Base-by-base conservation (phyloP, 2,797 vertebrate genomes). In the Chelmon rostratus region DNA sequence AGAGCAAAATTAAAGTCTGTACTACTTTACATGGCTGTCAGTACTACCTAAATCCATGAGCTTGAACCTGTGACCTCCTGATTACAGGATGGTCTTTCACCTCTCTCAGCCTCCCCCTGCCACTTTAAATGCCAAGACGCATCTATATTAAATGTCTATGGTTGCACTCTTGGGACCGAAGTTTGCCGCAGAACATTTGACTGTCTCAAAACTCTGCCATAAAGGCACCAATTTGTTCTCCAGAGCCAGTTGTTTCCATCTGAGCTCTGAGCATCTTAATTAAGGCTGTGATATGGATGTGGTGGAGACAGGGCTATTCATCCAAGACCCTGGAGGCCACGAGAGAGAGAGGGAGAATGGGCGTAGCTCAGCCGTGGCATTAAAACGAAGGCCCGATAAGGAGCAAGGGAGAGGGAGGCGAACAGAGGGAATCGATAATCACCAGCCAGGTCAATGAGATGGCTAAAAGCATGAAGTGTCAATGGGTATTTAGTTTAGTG, bases 391-490 rank as follows among this genome's bases (percentile, higher is more conserved):
- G 87, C 61, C 81, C 25, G 21, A 73, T 33, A 33, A 80, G 79
- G 79, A 79, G 69, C 31, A 7, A 63, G 78, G 76, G 79, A 68
- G 85, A 79, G 71, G 68, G 80, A 87, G 90, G 84, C 68, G 40
- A 89, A 87, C 49, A 18, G 64, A 68, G 86, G 81, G 83, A 91
- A 95, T 94, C 93, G 68, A 95, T 95, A 94, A 95, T 91, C 88
- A 82, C 86, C 88, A 87, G 82, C 86, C 89, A 79, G 93, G 92
- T 93, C 94, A 95, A 93, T 93, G 89, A 78, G 72, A 93, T 79
- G 76, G 79, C 86, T 91, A 91, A 94, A 94, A 93, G 91, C 89
- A 92, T 88, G 90, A 90, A 83, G 91, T 93, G 92, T 92, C 91
- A 92, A 93, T 93, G 89, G 91, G 79, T 91, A 92, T 95, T 95